A percentile compares a stretch with the other conserved stretches of the same genome.
phyloP scores from a whole-genome alignment of 2,797 vertebrate species.

The Bradypus variegatus region DNA sequence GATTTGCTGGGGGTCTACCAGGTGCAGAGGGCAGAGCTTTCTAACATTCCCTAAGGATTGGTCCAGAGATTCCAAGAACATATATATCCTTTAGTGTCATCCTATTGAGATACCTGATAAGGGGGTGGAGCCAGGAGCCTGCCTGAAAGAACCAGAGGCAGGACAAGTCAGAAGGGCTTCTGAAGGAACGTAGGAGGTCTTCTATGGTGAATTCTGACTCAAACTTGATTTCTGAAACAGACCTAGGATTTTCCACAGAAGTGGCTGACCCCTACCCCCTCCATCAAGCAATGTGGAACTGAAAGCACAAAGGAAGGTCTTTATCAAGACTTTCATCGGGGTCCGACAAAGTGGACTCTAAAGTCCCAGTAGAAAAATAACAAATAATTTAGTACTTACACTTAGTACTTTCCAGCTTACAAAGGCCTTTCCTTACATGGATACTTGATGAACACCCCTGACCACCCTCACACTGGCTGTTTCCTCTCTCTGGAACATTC shows the following conservation, averaged over 20 bases:
- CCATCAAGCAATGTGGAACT: neutral
- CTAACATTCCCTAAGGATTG: neutral
- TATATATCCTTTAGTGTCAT: neutral
- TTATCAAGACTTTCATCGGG: neutral
- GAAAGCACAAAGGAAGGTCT: neutral
- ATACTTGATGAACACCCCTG: neutral
- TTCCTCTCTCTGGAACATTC: neutral
- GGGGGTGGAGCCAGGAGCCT: neutral
- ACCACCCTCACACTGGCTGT: neutral
- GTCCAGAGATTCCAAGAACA: neutral
- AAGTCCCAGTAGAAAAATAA: neutral
- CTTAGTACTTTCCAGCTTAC: neutral
- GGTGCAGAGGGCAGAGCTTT: neutral
- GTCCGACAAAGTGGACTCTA: neutral
- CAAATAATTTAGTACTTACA: neutral
- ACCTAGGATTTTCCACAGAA: neutral
- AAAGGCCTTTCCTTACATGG: neutral
- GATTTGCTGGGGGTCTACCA: neutral
- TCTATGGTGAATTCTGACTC: neutral
- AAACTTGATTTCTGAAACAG: neutral
- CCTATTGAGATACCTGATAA: neutral
- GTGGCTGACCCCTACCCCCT: neutral
- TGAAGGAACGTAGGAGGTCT: neutral
- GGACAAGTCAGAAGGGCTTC: neutral
- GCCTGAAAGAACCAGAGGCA: neutral